These are phyloP conservation scores for Ceyx erithaca DNA, from an alignment of 2,797 vertebrate genomes.

Conservation along the genomic window DNA sequence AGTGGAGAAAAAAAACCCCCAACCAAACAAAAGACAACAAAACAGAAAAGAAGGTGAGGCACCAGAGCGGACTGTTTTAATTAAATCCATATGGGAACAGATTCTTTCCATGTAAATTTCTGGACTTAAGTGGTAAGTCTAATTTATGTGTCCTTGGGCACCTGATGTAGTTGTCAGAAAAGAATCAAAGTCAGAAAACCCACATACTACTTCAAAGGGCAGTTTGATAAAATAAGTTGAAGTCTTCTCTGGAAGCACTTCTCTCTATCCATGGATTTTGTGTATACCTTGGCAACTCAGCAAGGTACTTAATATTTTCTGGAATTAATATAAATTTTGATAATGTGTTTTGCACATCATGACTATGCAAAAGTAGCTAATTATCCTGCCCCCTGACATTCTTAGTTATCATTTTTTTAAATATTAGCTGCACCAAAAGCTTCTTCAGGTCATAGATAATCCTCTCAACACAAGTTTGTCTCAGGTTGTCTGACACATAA, in stretches of 20 bases:
- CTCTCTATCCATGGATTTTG: not conserved
- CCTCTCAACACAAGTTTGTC: not conserved
- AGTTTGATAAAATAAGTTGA: not conserved
- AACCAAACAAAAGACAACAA: too few species aligned
- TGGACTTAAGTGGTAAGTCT: not conserved
- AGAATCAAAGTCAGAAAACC: not conserved
- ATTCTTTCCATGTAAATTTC: not conserved
- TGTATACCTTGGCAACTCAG: not conserved
- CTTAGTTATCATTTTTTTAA: not conserved
- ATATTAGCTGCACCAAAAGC: not conserved
- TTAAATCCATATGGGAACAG: not conserved
- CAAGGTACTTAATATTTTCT: not conserved
- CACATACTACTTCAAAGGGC: not conserved
- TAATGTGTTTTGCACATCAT: not conserved
- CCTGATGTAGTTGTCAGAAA: not conserved
- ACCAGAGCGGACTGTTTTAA: not conserved
- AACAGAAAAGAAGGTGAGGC: not conserved
- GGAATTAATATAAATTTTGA: not conserved
- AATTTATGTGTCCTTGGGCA: not conserved
- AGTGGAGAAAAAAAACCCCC: not conserved
- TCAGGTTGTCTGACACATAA: not conserved
- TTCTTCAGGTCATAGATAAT: not conserved
- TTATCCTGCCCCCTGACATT: fast-evolving
- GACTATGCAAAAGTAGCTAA: not conserved
- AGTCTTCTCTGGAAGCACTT: not conserved